Conservation (phyloP, 35 echinoderm and acorn worm genomes). For the Amphiura filiformis region DNA sequence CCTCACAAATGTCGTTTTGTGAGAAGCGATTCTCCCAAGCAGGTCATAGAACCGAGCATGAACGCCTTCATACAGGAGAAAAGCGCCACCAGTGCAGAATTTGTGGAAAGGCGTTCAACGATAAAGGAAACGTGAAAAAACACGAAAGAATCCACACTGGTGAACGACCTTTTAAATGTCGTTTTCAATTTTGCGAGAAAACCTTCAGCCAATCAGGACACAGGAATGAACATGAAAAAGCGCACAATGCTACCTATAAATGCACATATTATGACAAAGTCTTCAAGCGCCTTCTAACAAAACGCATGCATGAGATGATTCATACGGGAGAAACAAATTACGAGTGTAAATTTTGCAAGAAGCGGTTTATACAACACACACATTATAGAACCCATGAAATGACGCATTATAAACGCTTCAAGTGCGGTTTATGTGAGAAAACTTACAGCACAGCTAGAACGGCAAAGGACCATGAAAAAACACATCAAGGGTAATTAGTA, state of each 20-base stretch:
- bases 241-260: background rate
- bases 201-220: background rate
- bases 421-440: background rate
- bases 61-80: slow-evolving; percentile 76
- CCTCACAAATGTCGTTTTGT: slow-evolving; percentile 69
- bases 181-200: background rate
- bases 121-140: slow-evolving; percentile 80
- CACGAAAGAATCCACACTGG: slow-evolving; percentile 71
- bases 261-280: background rate
- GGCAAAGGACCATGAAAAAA: background rate
- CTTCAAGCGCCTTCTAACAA: background rate
- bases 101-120: slow-evolving; percentile 52
- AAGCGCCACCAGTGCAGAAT: slow-evolving; percentile 78
- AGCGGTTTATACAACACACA: background rate
- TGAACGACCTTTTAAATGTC: background rate
- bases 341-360: background rate
- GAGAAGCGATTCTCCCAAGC: slow-evolving; percentile 72
- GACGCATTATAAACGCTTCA: background rate
- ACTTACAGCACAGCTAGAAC: background rate
- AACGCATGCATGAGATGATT: background rate
- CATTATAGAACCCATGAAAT: background rate
- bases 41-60: slow-evolving; percentile 80
- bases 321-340: background rate
- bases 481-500: background rate
- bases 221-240: background rate